Base-by-base conservation (phyloP, 1,140 invertebrate species). In the Drosophila lacertosa region DNA sequence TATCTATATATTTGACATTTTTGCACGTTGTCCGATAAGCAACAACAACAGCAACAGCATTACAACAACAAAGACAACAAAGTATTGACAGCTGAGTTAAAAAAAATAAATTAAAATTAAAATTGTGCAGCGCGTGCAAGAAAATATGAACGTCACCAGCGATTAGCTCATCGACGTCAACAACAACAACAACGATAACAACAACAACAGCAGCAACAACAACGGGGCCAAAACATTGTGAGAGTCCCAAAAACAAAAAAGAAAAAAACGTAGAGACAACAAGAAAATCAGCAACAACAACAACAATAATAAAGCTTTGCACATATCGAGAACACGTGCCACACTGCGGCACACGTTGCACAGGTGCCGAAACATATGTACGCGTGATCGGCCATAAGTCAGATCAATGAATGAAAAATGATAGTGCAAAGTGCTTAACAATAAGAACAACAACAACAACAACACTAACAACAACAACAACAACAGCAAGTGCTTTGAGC, bases 111-210 rank as follows among this genome's bases (percentile, higher is more conserved):
- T n/a, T n/a, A n/a, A n/a, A n/a, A n/a, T n/a, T n/a, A n/a, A n/a
- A n/a, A n/a, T 86, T 74, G n/a, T 88, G 81, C 81, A 77, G 48
- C 77, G 77, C 69, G 58, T 84, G 81, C 81, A 84, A 81, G 74
- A 84, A 88, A 84, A 64, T 67, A 15, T 58, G 57, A 81, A 64
- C 81, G 81, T 81, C 77, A 81, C 66, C 57, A 39, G 57, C 77
- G 81, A 84, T 84, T 84, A 88, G 81, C 81, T 84, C 81, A 84
- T 84, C 82, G 69, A 86, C 81, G 59, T 37, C 76, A 63, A 47
- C 62, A 71, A 80, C 22, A 59, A 16, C 40, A 45, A 26, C 48
- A 59, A n/a, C 78, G 57, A 70, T 39, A 62, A 53, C 67, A 70
- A 79, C 26, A 59, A 15, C 39, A 45, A 26, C 48, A 59, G n/a